Percentiles rank a stretch among this genome's conserved stretches.
Conservation (phyloP, 2,797 vertebrate genomes). For the Aulostomus chinensis region DNA sequence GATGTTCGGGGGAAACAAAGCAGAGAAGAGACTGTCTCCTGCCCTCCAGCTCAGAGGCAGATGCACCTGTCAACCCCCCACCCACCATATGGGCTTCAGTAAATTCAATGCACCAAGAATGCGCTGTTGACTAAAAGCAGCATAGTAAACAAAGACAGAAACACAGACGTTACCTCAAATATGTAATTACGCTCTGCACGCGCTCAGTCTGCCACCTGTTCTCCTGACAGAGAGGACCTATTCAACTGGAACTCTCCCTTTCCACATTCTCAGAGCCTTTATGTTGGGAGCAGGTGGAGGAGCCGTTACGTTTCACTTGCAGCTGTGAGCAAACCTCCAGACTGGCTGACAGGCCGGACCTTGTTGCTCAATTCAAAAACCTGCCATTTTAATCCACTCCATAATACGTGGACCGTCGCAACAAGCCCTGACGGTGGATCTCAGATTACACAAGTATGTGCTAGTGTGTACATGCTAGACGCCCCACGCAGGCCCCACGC, state of each 20-base stretch:
- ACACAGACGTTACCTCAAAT: conserved; percentile 10
- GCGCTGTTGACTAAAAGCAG: too few relatives aligned
- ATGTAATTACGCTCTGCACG: not conserved
- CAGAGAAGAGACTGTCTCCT: conserved; percentile 42
- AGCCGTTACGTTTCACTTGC: conserved; percentile 24
- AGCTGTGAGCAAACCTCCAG: conserved; percentile 29
- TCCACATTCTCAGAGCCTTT: conserved; percentile 53
- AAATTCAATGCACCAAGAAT: too few relatives aligned
- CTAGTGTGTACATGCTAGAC: not conserved
- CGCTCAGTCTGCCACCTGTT: conserved; percentile 51
- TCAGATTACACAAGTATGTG: conserved; percentile 49
- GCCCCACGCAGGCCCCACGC: conserved; percentile 1
- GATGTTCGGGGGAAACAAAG: conserved; percentile 76
- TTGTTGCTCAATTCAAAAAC: not conserved
- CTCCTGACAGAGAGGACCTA: too few relatives aligned
- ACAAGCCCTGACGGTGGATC: conserved; percentile 38
- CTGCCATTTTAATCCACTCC: not conserved
- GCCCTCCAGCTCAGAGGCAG: conserved; percentile 61
- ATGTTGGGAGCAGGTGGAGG: conserved; percentile 63
- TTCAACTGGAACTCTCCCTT: conserved; percentile 56
- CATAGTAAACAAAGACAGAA: not conserved
- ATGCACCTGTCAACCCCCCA: conserved; percentile 73
- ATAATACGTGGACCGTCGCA: conserved; percentile 18
- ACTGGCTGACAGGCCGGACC: conserved; percentile 8
- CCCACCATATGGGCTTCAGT: conserved; percentile 47